phyloP scores from a whole-genome alignment of 2,888 invertebrate genomes.

The Pachymerium ferrugineum region DNA sequence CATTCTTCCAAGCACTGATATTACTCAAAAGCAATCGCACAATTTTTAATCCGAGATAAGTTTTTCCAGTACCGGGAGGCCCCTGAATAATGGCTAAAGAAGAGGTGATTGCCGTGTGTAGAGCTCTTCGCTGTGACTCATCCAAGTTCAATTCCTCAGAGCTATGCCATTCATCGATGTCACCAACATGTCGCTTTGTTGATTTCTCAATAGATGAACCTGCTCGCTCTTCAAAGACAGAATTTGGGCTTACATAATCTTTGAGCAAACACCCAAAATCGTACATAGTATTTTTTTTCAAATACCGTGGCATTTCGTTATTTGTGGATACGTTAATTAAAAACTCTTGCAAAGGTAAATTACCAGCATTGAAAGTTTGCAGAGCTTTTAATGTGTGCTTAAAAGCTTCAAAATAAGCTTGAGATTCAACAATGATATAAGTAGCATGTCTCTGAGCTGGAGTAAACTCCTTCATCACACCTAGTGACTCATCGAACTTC shows the following conservation, averaged over 20 bases:
- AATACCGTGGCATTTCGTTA: neutral
- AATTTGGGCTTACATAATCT: neutral
- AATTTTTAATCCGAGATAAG: conserved; percentile 47
- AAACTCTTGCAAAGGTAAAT: neutral
- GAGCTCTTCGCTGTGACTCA: conserved; percentile 42
- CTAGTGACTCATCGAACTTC: neutral
- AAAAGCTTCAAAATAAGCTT: conserved; percentile 26
- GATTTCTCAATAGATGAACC: neutral
- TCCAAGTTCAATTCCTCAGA: conserved; percentile 40
- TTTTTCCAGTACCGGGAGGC: conserved; percentile 52
- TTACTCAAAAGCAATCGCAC: conserved; percentile 42
- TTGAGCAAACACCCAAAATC: neutral
- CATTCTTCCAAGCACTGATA: conserved; percentile 35
- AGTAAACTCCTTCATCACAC: neutral
- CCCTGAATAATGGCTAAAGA: conserved; percentile 51
- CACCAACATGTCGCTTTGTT: neutral
- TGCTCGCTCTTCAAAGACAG: too few species aligned
- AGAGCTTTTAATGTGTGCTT: conserved; percentile 11
- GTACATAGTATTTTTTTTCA: neutral
- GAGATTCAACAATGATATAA: conserved; percentile 14
- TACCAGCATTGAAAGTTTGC: neutral
- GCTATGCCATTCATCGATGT: conserved; percentile 33
- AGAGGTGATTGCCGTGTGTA: conserved; percentile 40
- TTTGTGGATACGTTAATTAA: neutral
- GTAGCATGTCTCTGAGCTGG: neutral